Conservation (phyloP, 2,113 vertebrate species). For the Mobula birostris region DNA sequence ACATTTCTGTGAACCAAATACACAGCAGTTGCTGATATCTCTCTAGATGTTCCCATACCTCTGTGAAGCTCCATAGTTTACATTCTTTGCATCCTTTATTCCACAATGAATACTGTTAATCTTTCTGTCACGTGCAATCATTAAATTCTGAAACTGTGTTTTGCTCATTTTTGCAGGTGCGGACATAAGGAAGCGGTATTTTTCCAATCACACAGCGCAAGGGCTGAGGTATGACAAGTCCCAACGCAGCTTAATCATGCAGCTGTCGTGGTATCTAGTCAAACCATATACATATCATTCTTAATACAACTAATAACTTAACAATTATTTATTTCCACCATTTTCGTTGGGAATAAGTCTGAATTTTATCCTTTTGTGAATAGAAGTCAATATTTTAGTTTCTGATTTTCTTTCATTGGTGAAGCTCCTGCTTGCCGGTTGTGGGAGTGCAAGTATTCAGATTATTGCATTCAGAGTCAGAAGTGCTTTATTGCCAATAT, state of each 20-base stretch:
- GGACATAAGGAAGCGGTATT: conserved; percentile 93
- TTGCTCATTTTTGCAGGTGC: conserved; percentile 55
- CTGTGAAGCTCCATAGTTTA: no score
- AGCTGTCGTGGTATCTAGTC: not conserved
- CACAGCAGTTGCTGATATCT: no score
- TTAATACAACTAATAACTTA: no score
- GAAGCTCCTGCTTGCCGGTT: not conserved
- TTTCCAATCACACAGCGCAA: conserved; percentile 90
- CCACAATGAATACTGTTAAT: no score
- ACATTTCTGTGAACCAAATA: no score
- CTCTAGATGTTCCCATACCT: no score
- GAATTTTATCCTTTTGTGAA: not conserved
- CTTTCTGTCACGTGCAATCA: not conserved
- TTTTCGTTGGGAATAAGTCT: not conserved
- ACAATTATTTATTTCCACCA: no score
- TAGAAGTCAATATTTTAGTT: not conserved
- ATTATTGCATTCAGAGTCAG: not conserved
- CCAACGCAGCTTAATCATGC: no score
- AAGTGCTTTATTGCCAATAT: no score
- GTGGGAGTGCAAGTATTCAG: no score
- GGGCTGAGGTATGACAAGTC: conserved; percentile 69
- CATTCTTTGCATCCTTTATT: no score
- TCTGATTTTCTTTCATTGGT: not conserved
- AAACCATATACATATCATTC: no score
- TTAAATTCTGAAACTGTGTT: not conserved